Conservation (phyloP, 30 jellyfish, hydroid and myxozoan genomes). For the Clytia hemisphaerica region DNA sequence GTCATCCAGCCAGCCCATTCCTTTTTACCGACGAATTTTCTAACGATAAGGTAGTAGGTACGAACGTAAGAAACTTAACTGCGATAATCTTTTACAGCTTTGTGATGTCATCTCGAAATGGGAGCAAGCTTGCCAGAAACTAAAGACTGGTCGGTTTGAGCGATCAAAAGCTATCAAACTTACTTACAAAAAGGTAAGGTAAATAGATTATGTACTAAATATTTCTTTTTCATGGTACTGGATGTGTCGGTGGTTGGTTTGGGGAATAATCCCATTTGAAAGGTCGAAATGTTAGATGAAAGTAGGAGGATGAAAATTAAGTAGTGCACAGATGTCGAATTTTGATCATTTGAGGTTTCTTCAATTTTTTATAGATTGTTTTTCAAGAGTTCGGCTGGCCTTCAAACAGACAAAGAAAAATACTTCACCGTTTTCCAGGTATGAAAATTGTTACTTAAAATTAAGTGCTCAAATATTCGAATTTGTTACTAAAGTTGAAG, state of each 20-base stretch:
- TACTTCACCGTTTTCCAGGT: slow-evolving; percentile 65
- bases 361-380: slow-evolving; percentile 33
- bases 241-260: not conserved
- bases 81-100: slow-evolving; percentile 29
- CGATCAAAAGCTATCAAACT: slow-evolving; percentile 65
- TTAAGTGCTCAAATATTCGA: too few relatives aligned
- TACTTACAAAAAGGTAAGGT: slow-evolving; percentile 84
- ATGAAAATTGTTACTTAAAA: too few relatives aligned
- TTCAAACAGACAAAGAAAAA: slow-evolving; percentile 66
- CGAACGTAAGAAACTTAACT: not conserved
- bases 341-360: not conserved
- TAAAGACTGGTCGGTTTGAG: slow-evolving; percentile 73
- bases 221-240: not conserved
- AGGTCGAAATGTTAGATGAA: too few relatives aligned
- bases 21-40: too few relatives aligned
- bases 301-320: too few relatives aligned
- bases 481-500: too few relatives aligned
- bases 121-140: slow-evolving; percentile 86
- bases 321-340: not conserved
- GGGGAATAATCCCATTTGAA: not conserved
- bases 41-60: too few relatives aligned
- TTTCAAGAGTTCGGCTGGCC: slow-evolving; percentile 54
- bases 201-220: not conserved
- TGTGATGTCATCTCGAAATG: slow-evolving; percentile 94
- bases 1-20: too few relatives aligned